A percentile compares a stretch with the other conserved stretches of the same genome.
Conservation (phyloP, 1,140 invertebrate genomes). For the Drosophila takahashii region DNA sequence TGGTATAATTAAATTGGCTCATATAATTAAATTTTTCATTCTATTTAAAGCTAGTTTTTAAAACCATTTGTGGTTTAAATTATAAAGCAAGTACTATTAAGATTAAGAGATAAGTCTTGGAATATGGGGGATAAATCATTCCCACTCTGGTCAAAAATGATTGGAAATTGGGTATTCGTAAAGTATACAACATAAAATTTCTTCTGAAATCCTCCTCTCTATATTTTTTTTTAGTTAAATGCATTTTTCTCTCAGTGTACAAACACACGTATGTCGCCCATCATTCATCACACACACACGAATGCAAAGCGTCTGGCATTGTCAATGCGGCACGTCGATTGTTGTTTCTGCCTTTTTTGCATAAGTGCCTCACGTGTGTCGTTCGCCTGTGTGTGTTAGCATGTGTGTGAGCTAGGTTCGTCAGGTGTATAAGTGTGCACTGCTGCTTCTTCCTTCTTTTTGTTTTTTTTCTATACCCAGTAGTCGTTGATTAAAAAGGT, state of each 20-base stretch:
- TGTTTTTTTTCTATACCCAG: neutral
- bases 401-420: constrained; percentile 39
- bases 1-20: neutral
- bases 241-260: constrained; percentile 12
- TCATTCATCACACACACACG: constrained; percentile 58
- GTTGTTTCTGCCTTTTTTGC: constrained; percentile 81
- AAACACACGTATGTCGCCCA: constrained; percentile 65
- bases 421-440: constrained; percentile 38
- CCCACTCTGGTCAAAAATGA: no score
- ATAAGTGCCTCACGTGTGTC: constrained; percentile 69
- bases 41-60: no score
- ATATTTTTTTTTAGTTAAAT: no score
- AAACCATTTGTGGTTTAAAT: no score
- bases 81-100: no score
- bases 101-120: no score
- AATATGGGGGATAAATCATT: no score
- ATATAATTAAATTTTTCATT: no score
- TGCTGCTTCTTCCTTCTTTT: constrained; percentile 13
- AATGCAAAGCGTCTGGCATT: constrained; percentile 66
- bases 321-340: constrained; percentile 79
- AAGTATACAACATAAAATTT: no score
- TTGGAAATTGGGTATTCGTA: no score
- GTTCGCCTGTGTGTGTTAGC: constrained; percentile 14
- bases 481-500: neutral
- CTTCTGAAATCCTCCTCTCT: no score